Percentiles rank a stretch among this genome's conserved stretches.
Evolutionary conservation across 2,888 invertebrate genomes (phyloP).

Genomic region (Alcis repandata): DNA sequence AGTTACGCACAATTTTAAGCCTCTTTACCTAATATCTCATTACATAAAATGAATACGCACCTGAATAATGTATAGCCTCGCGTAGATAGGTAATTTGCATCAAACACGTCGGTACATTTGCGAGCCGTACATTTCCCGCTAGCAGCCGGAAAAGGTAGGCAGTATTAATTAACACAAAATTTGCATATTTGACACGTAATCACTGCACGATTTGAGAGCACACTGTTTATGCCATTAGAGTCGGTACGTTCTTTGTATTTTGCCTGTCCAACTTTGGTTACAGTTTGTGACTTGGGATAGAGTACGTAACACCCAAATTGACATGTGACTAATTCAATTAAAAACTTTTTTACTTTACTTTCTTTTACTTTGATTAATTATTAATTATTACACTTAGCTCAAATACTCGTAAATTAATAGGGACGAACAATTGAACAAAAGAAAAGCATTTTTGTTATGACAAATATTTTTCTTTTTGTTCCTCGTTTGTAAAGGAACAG

Average conservation of each 20-base stretch:
- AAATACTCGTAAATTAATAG: too few relatives aligned
- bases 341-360: too few relatives aligned
- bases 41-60: conserved; percentile 7
- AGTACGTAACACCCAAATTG: too few relatives aligned
- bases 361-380: too few relatives aligned
- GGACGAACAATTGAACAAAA: too few relatives aligned
- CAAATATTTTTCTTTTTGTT: not conserved
- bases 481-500: not conserved
- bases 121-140: conserved; percentile 22
- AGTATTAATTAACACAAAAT: conserved; percentile 49
- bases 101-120: conserved; percentile 27
- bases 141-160: conserved; percentile 37
- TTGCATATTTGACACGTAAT: conserved; percentile 43
- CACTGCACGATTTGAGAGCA: conserved; percentile 16
- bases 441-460: too few relatives aligned
- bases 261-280: too few relatives aligned
- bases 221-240: conserved; percentile 5
- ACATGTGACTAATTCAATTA: too few relatives aligned
- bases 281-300: too few relatives aligned
- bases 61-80: conserved; percentile 20
- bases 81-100: conserved; percentile 36
- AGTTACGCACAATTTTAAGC: not conserved
- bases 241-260: not conserved
- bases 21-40: conserved; percentile 7
- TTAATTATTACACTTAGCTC: too few relatives aligned